These are phyloP conservation scores for Pipra filicauda DNA, from an alignment of 2,113 vertebrate genomes.

Conservation along the genomic window DNA sequence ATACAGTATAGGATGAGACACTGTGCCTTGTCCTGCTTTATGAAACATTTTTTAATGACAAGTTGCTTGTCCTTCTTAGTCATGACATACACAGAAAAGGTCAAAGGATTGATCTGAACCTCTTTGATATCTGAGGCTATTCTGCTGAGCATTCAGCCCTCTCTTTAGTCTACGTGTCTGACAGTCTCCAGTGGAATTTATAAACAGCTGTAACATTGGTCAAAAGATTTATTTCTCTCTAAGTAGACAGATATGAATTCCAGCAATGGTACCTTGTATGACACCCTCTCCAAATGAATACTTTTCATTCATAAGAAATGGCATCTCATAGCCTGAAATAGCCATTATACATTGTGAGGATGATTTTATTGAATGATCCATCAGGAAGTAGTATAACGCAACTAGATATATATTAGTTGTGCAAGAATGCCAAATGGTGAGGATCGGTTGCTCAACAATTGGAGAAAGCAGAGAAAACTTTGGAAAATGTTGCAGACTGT, in stretches of 20 bases:
- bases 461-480: neutral
- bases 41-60: neutral
- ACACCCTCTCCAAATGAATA: neutral
- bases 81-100: neutral
- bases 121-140: neutral
- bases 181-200: neutral
- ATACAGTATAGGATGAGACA: neutral
- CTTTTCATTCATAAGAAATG: neutral
- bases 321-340: neutral
- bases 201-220: neutral
- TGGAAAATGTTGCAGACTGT: neutral
- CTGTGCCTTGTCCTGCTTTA: neutral
- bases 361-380: neutral
- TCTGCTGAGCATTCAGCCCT: neutral
- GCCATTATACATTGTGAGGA: neutral
- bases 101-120: neutral
- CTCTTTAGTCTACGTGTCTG: neutral
- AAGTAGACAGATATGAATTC: neutral
- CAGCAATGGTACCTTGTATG: neutral
- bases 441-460: neutral
- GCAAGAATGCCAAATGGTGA: neutral
- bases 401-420: neutral
- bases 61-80: neutral
- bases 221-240: neutral
- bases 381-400: neutral